phyloP scores from a whole-genome alignment of 1,140 invertebrate species.

The Pogonomyrmex barbatus region DNA sequence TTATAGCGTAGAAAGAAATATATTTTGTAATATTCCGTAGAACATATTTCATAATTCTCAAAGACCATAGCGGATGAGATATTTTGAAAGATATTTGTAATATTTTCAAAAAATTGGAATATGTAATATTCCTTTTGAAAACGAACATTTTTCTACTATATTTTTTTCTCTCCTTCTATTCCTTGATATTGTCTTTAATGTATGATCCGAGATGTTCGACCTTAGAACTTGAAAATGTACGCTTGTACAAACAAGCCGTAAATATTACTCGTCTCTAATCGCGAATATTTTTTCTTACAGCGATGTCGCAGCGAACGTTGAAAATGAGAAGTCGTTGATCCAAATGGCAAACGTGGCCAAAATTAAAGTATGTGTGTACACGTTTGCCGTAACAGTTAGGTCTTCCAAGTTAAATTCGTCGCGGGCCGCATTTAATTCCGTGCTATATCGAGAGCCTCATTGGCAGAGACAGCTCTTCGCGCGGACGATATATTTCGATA shows the following conservation, averaged over 20 bases:
- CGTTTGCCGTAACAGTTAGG: conserved; percentile 50
- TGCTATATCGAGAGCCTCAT: conserved; percentile 46
- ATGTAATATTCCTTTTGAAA: not conserved
- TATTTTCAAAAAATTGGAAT: not conserved
- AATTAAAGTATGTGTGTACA: conserved; percentile 47
- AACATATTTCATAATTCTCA: not conserved
- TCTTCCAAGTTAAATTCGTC: conserved; percentile 55
- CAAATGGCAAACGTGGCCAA: conserved; percentile 49
- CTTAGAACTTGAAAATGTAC: not conserved
- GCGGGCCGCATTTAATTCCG: conserved; percentile 49
- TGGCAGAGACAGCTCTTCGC: conserved; percentile 12
- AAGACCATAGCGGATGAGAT: too few species aligned
- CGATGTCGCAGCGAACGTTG: not conserved
- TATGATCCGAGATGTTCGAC: not conserved
- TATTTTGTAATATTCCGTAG: not conserved
- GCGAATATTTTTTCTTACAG: conserved; percentile 3
- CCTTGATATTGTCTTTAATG: not conserved
- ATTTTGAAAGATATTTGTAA: not conserved
- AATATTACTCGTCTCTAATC: conserved; percentile 19
- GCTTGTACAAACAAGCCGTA: not conserved
- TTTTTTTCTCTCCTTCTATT: not conserved
- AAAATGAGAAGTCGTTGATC: conserved; percentile 52
- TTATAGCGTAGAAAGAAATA: too few species aligned
- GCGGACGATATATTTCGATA: conserved; percentile 4
- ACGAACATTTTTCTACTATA: not conserved